Evolutionary conservation across 2,888 invertebrate species (phyloP), one percentile per base, ranked within the genome.

Genomic region (Ryuthela nishihirai): DNA sequence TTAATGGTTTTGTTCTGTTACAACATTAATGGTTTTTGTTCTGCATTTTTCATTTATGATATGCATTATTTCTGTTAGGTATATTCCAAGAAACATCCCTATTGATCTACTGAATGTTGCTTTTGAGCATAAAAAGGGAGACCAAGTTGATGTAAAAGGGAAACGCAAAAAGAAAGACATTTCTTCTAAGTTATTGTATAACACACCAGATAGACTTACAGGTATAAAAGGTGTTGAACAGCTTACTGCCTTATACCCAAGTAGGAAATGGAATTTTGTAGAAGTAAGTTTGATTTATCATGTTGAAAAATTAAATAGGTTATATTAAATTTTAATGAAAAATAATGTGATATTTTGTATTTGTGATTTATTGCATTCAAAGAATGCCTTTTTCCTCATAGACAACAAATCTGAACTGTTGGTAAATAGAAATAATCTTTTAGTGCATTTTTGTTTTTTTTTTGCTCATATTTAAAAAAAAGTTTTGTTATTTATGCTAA

Each of bases 61-160:
- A 3, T 38, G 18, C 18, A 3, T 38, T 38, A 38, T 21, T 18
- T 43, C 18, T 24, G 6, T 29, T 62, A 74, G 75, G 46, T 71
- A 68, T 69, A 54, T 75, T 5, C 71, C 72, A 15, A 18, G 69
- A 55, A 70, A 78, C 45, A 84, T 87, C 70, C 79, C 85, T 20
- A 90, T 98, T 68, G 95, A 97, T 73, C 80, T 98, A 18, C 79
- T 95, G 26, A 98, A 97, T 80, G 92, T 97, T n/a, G 89, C 95
- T 17, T 97, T 97, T 77, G 34, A 34, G 17, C n/a, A n/a, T n/a
- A n/a, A n/a, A 26, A 41, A 3, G 9, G 18, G 9, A 15, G 12
- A 18, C 9, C 6, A 9, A 15, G 7, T 9, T 18, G 39, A 17
- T 24, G 23, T 4, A 17, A 4, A 4, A 17, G 12, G 5, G 18